Evolutionary conservation across 1,140 invertebrate genomes (phyloP).

Genomic region (Calosoma granatense): DNA sequence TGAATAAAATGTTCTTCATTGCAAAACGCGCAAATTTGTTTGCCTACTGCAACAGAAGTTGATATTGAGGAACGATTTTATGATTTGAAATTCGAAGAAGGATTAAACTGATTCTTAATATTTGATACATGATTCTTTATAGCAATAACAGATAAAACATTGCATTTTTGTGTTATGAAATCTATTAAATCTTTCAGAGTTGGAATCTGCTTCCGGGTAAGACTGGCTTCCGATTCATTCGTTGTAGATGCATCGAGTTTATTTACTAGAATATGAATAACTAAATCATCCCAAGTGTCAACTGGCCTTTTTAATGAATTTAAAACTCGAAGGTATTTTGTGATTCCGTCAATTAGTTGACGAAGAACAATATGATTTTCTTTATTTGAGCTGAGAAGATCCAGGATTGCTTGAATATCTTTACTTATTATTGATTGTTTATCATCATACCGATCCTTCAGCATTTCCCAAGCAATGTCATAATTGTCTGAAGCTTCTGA

Average conservation of each 20-base stretch:
- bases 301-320: conserved; percentile 22
- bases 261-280: background rate
- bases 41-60: background rate
- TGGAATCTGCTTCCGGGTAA: background rate
- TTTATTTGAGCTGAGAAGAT: conserved; percentile 19
- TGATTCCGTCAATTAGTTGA: conserved; percentile 26
- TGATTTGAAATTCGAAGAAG: background rate
- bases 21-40: conserved; percentile 7
- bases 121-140: background rate
- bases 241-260: background rate
- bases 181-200: background rate
- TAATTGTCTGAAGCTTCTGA: conserved; percentile 31
- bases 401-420: conserved; percentile 27
- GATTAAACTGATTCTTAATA: background rate
- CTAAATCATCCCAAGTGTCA: conserved; percentile 13
- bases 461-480: conserved; percentile 25
- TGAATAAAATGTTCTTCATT: conserved; percentile 14
- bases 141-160: no score
- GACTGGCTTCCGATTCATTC: background rate
- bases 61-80: background rate
- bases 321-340: conserved; percentile 26
- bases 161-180: no score
- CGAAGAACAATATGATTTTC: conserved; percentile 23
- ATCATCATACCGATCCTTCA: conserved; percentile 31
- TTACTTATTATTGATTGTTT: conserved; percentile 27